phyloP scores from a whole-genome alignment of 2,888 invertebrate species.

The Drosophila anceps region DNA sequence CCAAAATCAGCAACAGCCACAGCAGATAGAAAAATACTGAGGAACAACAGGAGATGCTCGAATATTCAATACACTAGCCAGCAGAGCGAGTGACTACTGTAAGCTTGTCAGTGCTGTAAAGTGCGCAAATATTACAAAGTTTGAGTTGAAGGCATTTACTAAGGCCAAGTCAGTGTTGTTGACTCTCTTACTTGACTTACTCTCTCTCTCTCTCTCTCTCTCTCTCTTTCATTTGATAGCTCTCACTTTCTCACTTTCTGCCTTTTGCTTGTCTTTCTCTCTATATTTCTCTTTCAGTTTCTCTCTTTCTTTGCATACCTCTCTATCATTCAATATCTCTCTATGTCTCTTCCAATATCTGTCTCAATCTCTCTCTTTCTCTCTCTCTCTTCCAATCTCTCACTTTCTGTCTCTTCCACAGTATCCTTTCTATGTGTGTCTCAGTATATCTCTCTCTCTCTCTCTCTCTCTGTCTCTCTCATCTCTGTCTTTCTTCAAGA shows the following conservation, averaged over 20 bases:
- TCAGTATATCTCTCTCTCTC: neutral
- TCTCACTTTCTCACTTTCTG: neutral
- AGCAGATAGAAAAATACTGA: slow-evolving; percentile 2
- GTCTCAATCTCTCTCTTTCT: neutral
- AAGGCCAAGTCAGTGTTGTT: neutral
- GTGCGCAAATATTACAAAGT: neutral
- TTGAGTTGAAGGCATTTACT: neutral
- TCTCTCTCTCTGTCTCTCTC: too few relatives aligned
- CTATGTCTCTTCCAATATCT: neutral
- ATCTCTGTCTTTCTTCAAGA: neutral
- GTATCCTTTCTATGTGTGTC: too few relatives aligned
- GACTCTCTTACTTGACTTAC: too few relatives aligned
- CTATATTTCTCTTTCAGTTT: neutral
- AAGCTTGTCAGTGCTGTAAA: neutral
- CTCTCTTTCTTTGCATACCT: neutral
- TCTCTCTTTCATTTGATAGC: neutral
- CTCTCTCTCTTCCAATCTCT: too few relatives aligned
- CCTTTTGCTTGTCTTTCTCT: too few relatives aligned
- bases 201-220: neutral
- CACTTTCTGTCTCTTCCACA: too few relatives aligned
- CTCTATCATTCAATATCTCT: neutral
- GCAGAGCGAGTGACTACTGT: neutral
- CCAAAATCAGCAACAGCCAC: slow-evolving; percentile 8
- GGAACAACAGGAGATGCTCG: neutral
- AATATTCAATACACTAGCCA: neutral